Evolutionary conservation across 2,888 invertebrate genomes (phyloP), one percentile per base, ranked within the genome.

Genomic region (Philopedon plagiatum): DNA sequence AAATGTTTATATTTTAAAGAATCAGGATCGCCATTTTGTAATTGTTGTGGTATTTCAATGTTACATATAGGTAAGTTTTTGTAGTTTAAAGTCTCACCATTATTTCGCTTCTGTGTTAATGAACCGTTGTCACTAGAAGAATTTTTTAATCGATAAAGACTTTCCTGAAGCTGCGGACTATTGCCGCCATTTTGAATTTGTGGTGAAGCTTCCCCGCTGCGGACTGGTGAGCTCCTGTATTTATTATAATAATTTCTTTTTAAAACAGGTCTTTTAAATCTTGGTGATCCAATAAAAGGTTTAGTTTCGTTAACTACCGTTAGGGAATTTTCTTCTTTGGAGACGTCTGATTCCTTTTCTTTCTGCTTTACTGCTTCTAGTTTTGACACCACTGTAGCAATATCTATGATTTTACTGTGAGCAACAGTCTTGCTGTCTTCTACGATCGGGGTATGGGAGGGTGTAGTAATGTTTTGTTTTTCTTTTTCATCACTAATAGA

Each of bases 361-460:
- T 84, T 83, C 73, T 84, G 83, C 76, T 83, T 83, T 5, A 83
- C 85, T 0, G 85, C 85, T 23, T 54, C 66, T n/a, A 86, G 75
- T 71, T 86, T 86, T n/a, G 82, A 84, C 2, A 86, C 85, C 21
- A 86, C 83, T 39, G 83, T 83, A 3, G 81, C 83, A 13, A 86
- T 85, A 74, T 86, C 85, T 34, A 85, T 82, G 11, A 80, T 78
- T 66, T 79, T 83, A 49, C 76, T 77, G 49, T 70, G 74, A 19
- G 57, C 26, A 65, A 54, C 21, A n/a, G 51, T 26, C 37, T 71
- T 76, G 19, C 56, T 57, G 7, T 61, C 68, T 64, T 74, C 75
- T 73, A 76, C 67, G 37, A 70, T 9, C 1, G 71, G 65, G 15
- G 77, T 75, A 41, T 76, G 74, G 7, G 56, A 41, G 13, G 65